phyloP scores from a whole-genome alignment of 2,888 invertebrate species.

The Apamea crenata region DNA sequence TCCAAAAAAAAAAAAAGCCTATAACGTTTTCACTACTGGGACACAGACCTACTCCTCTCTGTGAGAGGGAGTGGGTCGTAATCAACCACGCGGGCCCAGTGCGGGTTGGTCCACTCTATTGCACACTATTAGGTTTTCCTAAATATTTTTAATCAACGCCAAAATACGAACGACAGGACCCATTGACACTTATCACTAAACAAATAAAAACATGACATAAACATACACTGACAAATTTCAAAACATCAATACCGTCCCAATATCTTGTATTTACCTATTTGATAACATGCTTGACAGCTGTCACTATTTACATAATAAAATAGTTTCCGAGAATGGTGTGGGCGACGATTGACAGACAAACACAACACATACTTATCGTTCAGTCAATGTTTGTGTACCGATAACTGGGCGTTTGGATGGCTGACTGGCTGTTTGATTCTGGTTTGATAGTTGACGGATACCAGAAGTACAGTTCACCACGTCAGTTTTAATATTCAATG shows the following conservation, averaged over 20 bases:
- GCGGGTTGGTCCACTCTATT: too few species aligned
- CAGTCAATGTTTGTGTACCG: constrained; percentile 58
- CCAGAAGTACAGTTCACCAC: background rate
- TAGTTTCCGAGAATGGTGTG: constrained; percentile 63
- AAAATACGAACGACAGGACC: background rate
- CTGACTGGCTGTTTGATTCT: constrained; percentile 6
- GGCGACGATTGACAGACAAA: constrained; percentile 66
- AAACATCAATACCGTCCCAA: background rate
- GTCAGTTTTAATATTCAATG: background rate
- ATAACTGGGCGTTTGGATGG: constrained; percentile 31
- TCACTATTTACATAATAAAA: constrained; percentile 64
- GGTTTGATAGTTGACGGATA: background rate
- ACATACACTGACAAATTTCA: background rate
- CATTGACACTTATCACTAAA: background rate
- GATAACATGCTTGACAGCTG: constrained; percentile 63
- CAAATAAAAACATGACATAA: background rate
- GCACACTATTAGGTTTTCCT: too few species aligned
- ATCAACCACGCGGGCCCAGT: too few species aligned
- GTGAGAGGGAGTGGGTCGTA: too few species aligned
- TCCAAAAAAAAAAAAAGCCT: too few species aligned
- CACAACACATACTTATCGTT: constrained; percentile 68
- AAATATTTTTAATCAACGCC: too few species aligned
- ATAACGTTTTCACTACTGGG: too few species aligned
- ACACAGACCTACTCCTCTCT: too few species aligned
- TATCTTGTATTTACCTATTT: constrained; percentile 46